Base-by-base conservation (phyloP, 2,113 vertebrate species). In the Sorex araneus region DNA sequence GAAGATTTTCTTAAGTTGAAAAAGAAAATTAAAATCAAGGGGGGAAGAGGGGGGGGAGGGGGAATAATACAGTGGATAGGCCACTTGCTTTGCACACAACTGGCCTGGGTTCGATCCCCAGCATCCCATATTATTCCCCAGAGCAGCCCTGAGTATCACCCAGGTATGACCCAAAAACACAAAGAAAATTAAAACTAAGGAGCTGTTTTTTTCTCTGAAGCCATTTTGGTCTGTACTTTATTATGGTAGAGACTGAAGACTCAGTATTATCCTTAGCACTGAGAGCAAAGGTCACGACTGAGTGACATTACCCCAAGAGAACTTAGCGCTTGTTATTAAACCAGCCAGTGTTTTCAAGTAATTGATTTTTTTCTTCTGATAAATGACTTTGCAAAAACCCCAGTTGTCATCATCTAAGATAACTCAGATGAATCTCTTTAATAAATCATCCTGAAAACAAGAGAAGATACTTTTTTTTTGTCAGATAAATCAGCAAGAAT, bases 401-500 rank as follows among this genome's bases (percentile, higher is more conserved):
- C 27, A 60, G 19, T 84, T 92, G 19, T 86, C 66, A 23, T 71
- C 34, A 86, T 87, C 23, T 78, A 64, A 73, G 60, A 43, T 82
- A 95, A 70, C 66, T 71, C 19, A 90, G 43, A 76, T 63, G 15
- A 88, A 86, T 87, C 66, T 92, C 57, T 84, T 45, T 90, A 81
- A 86, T 87, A 93, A 91, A 78, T 92, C 69, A 87, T 78, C n/a
- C 45, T 69, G 0, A 90, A 75, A 75, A 93, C 81, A 95, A 16
- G 89, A 5, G 10, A 54, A 54, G 54, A 54, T 94, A 84, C 87
- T 50, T 54, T 89, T 28, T 8, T 2, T 34, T 73, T 73, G 16
- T 64, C 45, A 93, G 63, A 79, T 85, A 85, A 84, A 92, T 95
- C 75, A 91, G 74, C 36, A 96, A 70, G 91, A 94, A 57, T 86